phyloP scores from a whole-genome alignment of 2,888 invertebrate genomes.

The Schrankia costaestrigalis region DNA sequence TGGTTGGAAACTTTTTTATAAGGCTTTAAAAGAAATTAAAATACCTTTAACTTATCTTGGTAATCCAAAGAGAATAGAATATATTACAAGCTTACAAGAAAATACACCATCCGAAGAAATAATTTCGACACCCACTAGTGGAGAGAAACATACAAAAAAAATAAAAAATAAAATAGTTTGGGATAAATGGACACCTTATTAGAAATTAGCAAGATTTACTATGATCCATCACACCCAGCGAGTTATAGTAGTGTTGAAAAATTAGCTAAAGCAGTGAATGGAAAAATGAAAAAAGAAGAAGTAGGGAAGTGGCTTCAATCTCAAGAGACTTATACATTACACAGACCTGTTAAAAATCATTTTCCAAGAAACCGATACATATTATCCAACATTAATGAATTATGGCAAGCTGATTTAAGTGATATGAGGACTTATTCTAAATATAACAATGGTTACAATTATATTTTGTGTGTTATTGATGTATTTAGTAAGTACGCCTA shows the following conservation, averaged over 20 bases:
- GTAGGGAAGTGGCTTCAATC: conserved; percentile 24
- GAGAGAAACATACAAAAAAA: background rate
- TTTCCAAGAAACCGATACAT: conserved; percentile 27
- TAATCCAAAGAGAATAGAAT: background rate
- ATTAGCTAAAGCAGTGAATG: conserved; percentile 17
- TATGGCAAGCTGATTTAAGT: conserved; percentile 28
- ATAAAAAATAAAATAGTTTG: background rate
- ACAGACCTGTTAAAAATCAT: conserved; percentile 22
- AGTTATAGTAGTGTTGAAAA: conserved; percentile 16
- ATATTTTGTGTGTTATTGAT: conserved; percentile 27
- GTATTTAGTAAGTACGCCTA: conserved; percentile 25
- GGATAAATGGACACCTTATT: background rate
- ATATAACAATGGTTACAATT: conserved; percentile 24
- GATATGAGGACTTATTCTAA: conserved; percentile 16
- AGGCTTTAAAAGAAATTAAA: conserved; percentile 1
- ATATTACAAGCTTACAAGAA: background rate
- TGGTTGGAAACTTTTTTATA: background rate
- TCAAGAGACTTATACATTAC: conserved; percentile 12
- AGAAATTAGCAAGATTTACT: conserved; percentile 2
- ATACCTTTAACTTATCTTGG: background rate
- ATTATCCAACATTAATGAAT: conserved; percentile 25
- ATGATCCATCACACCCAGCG: conserved; percentile 3
- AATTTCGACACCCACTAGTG: background rate
- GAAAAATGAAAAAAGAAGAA: conserved; percentile 20
- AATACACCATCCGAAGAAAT: background rate